phyloP scores from a whole-genome alignment of 2,888 invertebrate species.

The Sabatieria punctata region DNA sequence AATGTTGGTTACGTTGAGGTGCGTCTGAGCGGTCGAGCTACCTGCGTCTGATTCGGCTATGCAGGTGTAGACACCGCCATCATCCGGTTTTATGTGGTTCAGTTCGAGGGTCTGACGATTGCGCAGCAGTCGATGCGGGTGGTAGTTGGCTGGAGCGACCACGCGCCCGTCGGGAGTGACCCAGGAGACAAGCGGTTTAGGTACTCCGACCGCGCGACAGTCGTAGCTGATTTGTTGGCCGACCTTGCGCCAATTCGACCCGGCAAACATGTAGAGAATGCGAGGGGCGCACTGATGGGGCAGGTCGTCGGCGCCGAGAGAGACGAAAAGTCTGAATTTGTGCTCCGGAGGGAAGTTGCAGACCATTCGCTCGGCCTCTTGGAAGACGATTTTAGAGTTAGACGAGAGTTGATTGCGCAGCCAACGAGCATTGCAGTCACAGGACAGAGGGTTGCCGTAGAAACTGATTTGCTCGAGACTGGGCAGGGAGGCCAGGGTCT shows the following conservation, averaged over 20 bases:
- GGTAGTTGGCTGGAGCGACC: slow-evolving; percentile 24
- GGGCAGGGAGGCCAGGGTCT: slow-evolving; percentile 26
- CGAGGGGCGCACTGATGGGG: slow-evolving; percentile 18
- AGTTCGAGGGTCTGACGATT: slow-evolving; percentile 23
- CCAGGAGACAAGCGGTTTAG: slow-evolving; percentile 34
- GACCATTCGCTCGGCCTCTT: slow-evolving; percentile 25
- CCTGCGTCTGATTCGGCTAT: slow-evolving; percentile 32
- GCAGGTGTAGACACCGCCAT: slow-evolving; percentile 36
- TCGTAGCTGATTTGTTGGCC: slow-evolving; percentile 32
- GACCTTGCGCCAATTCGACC: slow-evolving; percentile 23
- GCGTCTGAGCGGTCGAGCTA: slow-evolving; percentile 23
- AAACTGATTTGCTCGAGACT: slow-evolving; percentile 28
- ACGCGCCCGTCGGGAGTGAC: slow-evolving; percentile 31
- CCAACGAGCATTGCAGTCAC: slow-evolving; percentile 36
- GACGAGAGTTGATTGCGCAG: slow-evolving; percentile 14
- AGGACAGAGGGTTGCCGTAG: slow-evolving; percentile 35
- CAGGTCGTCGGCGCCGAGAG: slow-evolving; percentile 19
- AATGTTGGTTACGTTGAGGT: slow-evolving; percentile 5
- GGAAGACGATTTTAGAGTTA: slow-evolving; percentile 14
- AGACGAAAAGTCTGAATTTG: slow-evolving; percentile 17
- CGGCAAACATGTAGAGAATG: slow-evolving; percentile 21
- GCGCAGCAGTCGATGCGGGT: slow-evolving; percentile 23
- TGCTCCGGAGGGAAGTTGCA: slow-evolving; percentile 29
- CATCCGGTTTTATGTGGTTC: slow-evolving; percentile 23
- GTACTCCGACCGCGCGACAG: slow-evolving; percentile 37